Conservation (phyloP, 2,797 vertebrate species). For the Nannoperca obscura region DNA sequence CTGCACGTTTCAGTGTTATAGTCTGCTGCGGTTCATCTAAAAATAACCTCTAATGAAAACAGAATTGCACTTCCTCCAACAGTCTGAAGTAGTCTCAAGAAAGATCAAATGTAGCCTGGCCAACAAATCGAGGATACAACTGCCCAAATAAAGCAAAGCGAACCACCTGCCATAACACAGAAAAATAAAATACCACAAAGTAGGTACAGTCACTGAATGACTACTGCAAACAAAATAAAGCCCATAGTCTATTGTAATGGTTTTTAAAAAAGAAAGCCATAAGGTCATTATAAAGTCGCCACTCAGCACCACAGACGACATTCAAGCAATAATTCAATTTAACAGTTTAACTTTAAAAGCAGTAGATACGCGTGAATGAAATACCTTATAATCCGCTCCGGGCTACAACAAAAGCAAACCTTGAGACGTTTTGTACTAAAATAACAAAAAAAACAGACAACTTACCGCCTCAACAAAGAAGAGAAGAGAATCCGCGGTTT, state of each 20-base stretch:
- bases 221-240: background rate
- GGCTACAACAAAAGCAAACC: slow-evolving; percentile 21
- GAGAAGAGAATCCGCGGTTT: slow-evolving; percentile 22
- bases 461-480: slow-evolving; percentile 65
- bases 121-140: slow-evolving; percentile 2
- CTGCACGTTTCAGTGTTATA: slow-evolving; percentile 4
- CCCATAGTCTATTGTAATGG: background rate
- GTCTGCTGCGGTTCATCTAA: background rate
- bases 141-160: background rate
- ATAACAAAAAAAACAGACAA: slow-evolving; percentile 47
- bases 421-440: slow-evolving; percentile 20
- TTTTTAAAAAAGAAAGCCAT: background rate
- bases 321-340: background rate
- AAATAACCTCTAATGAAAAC: slow-evolving; percentile 30
- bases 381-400: background rate
- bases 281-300: slow-evolving; percentile 16
- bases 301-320: background rate
- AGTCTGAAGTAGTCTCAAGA: background rate
- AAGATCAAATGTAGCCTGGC: background rate
- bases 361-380: background rate
- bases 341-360: slow-evolving; percentile 29
- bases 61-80: background rate
- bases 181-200: slow-evolving; percentile 7
- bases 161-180: slow-evolving; percentile 6
- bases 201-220: background rate